Evolutionary conservation across 2,888 invertebrate species (phyloP).

Genomic region (Crossocerus cetratus): DNA sequence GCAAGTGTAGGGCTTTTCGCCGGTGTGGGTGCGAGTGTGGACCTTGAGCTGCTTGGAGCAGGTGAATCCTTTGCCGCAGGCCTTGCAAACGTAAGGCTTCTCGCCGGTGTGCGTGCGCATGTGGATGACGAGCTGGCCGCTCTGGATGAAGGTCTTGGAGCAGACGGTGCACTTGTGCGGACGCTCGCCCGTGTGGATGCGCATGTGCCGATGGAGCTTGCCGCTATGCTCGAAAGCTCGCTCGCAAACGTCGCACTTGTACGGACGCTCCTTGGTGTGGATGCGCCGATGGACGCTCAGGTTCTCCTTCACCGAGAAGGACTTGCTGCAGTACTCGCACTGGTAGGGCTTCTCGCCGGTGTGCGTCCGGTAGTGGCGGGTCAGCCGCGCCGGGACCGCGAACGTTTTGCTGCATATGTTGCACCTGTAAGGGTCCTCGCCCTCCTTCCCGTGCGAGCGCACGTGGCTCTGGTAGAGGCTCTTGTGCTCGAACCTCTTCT

Average conservation of each 20-base stretch:
- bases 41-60: conserved; percentile 95
- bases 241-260: conserved; percentile 92
- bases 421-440: conserved; percentile 89
- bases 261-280: conserved; percentile 94
- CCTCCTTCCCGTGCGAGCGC: conserved; percentile 82
- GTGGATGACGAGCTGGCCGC: conserved; percentile 93
- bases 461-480: conserved; percentile 86
- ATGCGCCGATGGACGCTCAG: conserved; percentile 92
- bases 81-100: conserved; percentile 88
- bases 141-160: conserved; percentile 93
- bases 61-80: conserved; percentile 94
- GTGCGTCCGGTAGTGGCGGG: conserved; percentile 92
- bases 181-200: conserved; percentile 93
- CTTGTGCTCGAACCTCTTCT: conserved; percentile 86
- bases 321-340: conserved; percentile 94
- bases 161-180: conserved; percentile 94
- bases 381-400: conserved; percentile 91
- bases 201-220: conserved; percentile 92
- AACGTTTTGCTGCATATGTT: conserved; percentile 94
- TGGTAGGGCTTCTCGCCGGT: conserved; percentile 94
- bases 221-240: conserved; percentile 95
- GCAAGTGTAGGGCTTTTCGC: conserved; percentile 93
- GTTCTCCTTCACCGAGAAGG: conserved; percentile 95
- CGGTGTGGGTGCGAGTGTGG: conserved; percentile 93
- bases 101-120: conserved; percentile 93